Base-by-base conservation (phyloP, 2,113 vertebrate genomes). In the Orthonyx spaldingii region DNA sequence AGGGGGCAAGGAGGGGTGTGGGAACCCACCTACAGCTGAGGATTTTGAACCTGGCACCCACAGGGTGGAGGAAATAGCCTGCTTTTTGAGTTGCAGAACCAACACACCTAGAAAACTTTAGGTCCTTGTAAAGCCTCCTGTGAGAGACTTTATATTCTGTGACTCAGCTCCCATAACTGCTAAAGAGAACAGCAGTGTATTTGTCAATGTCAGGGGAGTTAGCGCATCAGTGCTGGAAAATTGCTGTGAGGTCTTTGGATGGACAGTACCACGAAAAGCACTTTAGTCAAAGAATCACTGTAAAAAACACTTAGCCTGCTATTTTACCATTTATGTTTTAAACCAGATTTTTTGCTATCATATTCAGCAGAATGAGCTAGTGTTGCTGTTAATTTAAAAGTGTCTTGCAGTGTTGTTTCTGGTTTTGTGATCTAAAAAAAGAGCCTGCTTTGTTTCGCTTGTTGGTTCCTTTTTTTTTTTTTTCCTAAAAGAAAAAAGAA, bases 151-250 rank as follows among this genome's bases (percentile, higher is more conserved):
- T 78, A 32, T 91, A 91, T 95, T 90, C 84, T 74, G 87, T 90
- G 87, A 90, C 84, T 96, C 94, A 86, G 81, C 82, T 91, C 90
- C 87, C 78, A n/a, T 59, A 74, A 41, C 75, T 80, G 87, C 93
- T 90, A 80, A 90, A 87, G 35, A 65, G 87, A 83, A 49, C 61
- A 87, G 28, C 30, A 70, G 79, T 59, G 59, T 90, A 72, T 89
- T 89, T 95, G 84, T 96, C 91, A 94, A 26, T 89, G 91, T 89
- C 92, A 77, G 32, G 82, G 92, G 84, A 96, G 61, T 35, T 63
- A 75, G 65, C 1, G 4, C 74, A 68, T 89, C 89, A 76, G 65
- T 33, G 55, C 71, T 86, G 90, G 89, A 88, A 96, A 93, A 85
- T 89, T 90, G 93, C 84, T 80, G 66, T 59, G 93, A 96, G 82